Conservation (phyloP, 2,113 vertebrate genomes). For the Corythornis madagascariensis region DNA sequence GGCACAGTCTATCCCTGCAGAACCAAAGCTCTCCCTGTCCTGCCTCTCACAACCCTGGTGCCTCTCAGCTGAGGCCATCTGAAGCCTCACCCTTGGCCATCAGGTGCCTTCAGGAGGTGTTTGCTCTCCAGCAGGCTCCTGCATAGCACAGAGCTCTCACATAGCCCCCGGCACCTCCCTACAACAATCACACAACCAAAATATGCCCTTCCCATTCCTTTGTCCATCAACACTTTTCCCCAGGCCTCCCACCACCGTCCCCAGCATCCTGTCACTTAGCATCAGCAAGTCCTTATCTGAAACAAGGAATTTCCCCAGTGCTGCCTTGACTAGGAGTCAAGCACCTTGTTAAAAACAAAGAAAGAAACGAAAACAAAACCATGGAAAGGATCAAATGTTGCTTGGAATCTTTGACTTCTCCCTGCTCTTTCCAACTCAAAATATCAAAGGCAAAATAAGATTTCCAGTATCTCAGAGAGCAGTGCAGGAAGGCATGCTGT, state of each 20-base stretch:
- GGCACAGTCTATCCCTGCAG: not conserved
- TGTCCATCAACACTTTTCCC: not conserved
- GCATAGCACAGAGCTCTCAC: not conserved
- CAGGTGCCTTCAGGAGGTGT: not conserved
- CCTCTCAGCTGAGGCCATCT: not conserved
- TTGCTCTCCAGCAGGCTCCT: not conserved
- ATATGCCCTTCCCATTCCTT: not conserved
- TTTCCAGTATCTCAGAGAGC: not conserved
- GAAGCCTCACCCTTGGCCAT: not conserved
- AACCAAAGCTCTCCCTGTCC: not conserved
- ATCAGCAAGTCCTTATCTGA: not conserved
- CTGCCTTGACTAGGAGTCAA: not conserved
- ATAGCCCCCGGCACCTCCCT: not conserved
- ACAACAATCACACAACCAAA: not conserved
- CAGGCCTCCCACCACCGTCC: not conserved
- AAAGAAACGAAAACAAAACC: not conserved
- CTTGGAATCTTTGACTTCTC: not conserved
- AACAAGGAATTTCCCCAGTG: accelerated
- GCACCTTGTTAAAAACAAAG: not conserved
- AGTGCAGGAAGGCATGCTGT: not conserved
- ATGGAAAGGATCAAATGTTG: not conserved
- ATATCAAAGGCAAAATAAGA: not conserved
- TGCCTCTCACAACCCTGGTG: not conserved
- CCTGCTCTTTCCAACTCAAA: not conserved
- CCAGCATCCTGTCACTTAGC: not conserved